Evolutionary conservation across 2,888 invertebrate genomes (phyloP), one percentile per base, ranked within the genome.

Genomic region (Eilema sororculum): DNA sequence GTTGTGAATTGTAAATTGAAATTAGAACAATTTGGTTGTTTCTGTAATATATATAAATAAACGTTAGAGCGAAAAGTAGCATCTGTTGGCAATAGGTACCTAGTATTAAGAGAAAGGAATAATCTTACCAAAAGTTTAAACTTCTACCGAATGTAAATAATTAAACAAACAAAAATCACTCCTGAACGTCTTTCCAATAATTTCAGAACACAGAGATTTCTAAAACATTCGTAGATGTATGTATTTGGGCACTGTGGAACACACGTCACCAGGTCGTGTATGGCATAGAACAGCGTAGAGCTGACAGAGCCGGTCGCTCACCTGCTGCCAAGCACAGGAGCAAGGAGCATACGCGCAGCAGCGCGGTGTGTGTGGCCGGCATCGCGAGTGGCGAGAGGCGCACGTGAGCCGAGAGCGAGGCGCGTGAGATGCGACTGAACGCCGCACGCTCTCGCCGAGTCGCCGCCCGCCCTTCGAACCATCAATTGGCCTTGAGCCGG

Each of bases 261-360:
- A 82, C 65, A 78, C 30, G 52, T 30, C 41, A 30, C 30, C 22
- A 65, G 30, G 78, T 72, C 82, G 84, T n/a, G n/a, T n/a, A n/a
- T n/a, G n/a, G n/a, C 81, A 86, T 16, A 13, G 22, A 52, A 64
- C 46, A 56, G 46, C 52, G 64, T 65, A 13, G 37, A n/a, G 64
- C 0, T 33, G 24, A 16, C 22, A 56, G 52, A 16, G 58, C 28
- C 0, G 33, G 12, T 37, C 30, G 77, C 87, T 87, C 86, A 93
- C 94, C 94, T 92, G 92, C 86, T 74, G 90, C 87, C 70, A 91
- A 83, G 82, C 88, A 90, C 81, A 94, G 86, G 73, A 91, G 80
- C 71, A 92, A 78, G 76, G 81, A 78, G 74, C 84, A 83, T 65
- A 80, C 80, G 74, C 84, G 86, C 82, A 88, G 86, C 84, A 89